These are phyloP conservation scores for Fragum whitleyi DNA, from an alignment of 2,888 invertebrate species.

Conservation along the genomic window DNA sequence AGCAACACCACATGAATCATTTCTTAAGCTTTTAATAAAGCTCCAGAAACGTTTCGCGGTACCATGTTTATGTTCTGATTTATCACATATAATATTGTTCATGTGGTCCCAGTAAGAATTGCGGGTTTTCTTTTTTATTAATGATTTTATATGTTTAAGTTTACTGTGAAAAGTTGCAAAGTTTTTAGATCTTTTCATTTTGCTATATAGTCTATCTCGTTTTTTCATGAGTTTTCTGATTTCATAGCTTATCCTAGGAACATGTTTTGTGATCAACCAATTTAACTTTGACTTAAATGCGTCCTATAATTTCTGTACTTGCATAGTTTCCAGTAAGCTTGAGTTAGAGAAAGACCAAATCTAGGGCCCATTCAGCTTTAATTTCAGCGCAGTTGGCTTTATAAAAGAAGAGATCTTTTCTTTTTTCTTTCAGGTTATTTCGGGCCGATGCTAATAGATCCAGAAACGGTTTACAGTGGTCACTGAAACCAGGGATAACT, in stretches of 20 bases:
- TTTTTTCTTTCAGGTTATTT: background rate
- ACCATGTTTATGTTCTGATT: conserved; percentile 10
- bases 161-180: too few relatives aligned
- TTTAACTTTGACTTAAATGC: background rate
- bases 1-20: too few relatives aligned
- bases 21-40: conserved; percentile 4
- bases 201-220: too few relatives aligned
- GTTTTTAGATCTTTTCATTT: too few relatives aligned
- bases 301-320: background rate
- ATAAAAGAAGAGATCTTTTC: too few relatives aligned
- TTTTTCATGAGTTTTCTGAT: too few relatives aligned
- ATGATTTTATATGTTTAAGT: too few relatives aligned
- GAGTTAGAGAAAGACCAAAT: background rate
- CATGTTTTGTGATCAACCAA: background rate
- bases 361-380: background rate
- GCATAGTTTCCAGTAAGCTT: background rate
- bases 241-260: too few relatives aligned
- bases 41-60: conserved; percentile 8
- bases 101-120: too few relatives aligned
- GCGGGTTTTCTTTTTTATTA: too few relatives aligned
- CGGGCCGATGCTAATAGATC: background rate
- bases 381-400: background rate
- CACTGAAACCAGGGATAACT: conserved; percentile 17
- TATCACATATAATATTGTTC: conserved; percentile 1
- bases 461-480: background rate